Percentiles rank a stretch among this genome's conserved stretches.
Conservation (phyloP, 1,140 invertebrate genomes). For the Chironomus tepperi region DNA sequence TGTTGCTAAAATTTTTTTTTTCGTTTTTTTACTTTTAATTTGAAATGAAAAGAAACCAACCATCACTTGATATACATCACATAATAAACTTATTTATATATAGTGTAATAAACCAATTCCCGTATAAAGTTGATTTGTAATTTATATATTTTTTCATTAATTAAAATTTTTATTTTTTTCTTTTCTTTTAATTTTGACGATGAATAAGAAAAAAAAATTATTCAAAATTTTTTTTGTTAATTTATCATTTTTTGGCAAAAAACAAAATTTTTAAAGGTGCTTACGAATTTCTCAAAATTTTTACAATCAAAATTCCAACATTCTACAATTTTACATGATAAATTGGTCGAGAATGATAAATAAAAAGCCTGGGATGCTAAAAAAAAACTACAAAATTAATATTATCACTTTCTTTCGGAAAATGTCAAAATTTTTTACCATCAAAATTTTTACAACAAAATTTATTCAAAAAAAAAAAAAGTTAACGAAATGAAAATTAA, state of each 20-base stretch:
- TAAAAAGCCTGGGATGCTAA: constrained; percentile 23
- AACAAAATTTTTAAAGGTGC: background rate
- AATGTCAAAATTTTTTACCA: background rate
- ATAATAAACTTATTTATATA: background rate
- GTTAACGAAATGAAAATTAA: background rate
- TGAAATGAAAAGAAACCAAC: background rate
- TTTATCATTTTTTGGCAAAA: constrained; percentile 13
- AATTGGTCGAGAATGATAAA: constrained; percentile 25
- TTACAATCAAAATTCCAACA: constrained; percentile 26
- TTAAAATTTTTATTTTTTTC: constrained; percentile 19
- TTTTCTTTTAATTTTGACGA: constrained; percentile 24
- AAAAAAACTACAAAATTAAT: background rate
- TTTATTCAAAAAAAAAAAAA: background rate
- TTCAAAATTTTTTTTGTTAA: constrained; percentile 3
- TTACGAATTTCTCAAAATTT: constrained; percentile 26
- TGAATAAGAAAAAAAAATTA: constrained; percentile 19
- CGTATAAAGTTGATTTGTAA: constrained; percentile 20
- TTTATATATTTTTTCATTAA: background rate
- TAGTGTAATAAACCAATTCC: constrained; percentile 7
- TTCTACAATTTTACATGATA: constrained; percentile 26
- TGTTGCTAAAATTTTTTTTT: background rate
- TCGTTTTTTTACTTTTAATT: background rate
- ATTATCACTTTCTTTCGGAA: constrained; percentile 6
- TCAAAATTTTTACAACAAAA: constrained; percentile 11
- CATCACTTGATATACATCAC: background rate